Conservation (phyloP, 64 coral and sea anemone genomes). For the Trachythela sp. region DNA sequence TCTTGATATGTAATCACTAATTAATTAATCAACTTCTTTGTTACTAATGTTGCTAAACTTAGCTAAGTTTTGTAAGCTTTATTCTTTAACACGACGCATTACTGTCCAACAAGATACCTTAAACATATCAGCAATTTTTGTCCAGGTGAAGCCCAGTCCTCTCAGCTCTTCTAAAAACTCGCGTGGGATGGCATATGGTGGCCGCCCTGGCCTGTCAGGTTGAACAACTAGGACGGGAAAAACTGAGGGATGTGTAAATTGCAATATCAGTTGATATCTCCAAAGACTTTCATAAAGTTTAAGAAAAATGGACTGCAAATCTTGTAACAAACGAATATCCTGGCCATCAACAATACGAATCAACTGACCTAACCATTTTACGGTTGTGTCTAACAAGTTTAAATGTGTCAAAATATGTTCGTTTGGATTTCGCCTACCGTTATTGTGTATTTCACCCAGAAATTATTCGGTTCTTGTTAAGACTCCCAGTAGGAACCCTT, state of each 20-base stretch:
- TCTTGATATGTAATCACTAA: conserved; percentile 19
- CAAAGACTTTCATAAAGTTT: not conserved
- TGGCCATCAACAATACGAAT: not conserved
- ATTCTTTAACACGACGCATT: no score
- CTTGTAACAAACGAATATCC: not conserved
- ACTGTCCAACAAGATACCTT: no score
- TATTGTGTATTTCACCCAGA: not conserved
- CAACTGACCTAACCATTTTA: no score
- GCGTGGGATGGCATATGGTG: not conserved
- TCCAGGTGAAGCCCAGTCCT: conserved; percentile 34
- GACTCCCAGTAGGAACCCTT: not conserved
- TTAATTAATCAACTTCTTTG: conserved; percentile 29
- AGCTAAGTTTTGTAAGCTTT: no score
- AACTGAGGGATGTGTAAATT: not conserved
- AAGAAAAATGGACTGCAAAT: not conserved
- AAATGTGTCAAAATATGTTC: not conserved
- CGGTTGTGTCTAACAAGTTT: not conserved
- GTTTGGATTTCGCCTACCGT: not conserved
- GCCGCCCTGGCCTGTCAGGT: not conserved
- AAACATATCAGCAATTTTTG: conserved; percentile 30
- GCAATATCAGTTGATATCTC: not conserved
- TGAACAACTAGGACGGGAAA: not conserved
- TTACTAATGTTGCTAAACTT: no score
- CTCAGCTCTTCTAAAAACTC: not conserved
- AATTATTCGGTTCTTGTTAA: not conserved